Conservation (phyloP, 2,888 invertebrate genomes). For the Dasypogon diadema region DNA sequence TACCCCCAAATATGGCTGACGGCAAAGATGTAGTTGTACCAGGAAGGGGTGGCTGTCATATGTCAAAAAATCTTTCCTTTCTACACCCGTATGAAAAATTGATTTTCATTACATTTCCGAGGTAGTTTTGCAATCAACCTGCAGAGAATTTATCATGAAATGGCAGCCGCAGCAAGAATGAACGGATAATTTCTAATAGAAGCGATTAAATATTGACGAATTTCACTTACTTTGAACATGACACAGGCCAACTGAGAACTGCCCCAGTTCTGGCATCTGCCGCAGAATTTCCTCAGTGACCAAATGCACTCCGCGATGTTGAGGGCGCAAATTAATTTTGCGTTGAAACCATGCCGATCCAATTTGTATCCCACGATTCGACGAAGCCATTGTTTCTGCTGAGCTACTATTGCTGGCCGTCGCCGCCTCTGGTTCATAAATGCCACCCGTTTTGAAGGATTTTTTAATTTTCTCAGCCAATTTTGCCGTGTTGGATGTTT, state of each 20-base stretch:
- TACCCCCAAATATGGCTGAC: constrained; percentile 52
- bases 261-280: constrained; percentile 93
- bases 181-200: background rate
- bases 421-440: constrained; percentile 59
- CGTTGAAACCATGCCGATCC: constrained; percentile 99
- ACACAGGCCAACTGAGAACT: constrained; percentile 95
- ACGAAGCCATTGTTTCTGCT: constrained; percentile 68
- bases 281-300: constrained; percentile 96
- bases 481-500: constrained; percentile 47
- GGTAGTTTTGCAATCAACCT: background rate
- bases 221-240: constrained; percentile 93
- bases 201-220: background rate
- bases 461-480: constrained; percentile 55
- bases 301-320: constrained; percentile 96
- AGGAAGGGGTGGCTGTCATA: constrained; percentile 51
- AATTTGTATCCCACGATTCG: constrained; percentile 85
- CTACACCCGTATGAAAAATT: constrained; percentile 53
- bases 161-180: no score
- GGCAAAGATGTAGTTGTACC: background rate
- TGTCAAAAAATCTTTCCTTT: constrained; percentile 52
- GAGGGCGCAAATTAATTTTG: constrained; percentile 95
- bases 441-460: constrained; percentile 59
- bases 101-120: constrained; percentile 47
- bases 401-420: constrained; percentile 65
- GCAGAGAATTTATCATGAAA: background rate